These are phyloP conservation scores for Melikaiella ostensackeni DNA, from an alignment of 2,888 invertebrate species.

Conservation along the genomic window DNA sequence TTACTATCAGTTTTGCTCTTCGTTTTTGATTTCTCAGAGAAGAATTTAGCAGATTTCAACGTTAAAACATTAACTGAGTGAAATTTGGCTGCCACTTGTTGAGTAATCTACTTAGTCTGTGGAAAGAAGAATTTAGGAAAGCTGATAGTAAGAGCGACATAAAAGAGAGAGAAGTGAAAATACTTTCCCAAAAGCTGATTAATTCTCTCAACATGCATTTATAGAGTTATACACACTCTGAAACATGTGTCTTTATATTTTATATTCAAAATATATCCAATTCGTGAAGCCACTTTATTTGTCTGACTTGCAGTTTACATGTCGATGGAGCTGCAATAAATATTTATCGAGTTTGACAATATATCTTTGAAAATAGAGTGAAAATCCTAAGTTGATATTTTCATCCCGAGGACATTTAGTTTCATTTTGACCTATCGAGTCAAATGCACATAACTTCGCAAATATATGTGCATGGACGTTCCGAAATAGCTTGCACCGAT, in stretches of 20 bases:
- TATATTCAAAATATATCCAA: background rate
- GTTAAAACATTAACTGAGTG: slow-evolving; percentile 66
- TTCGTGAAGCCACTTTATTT: background rate
- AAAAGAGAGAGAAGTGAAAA: background rate
- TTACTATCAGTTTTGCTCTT: slow-evolving; percentile 4
- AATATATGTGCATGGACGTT: slow-evolving; percentile 47
- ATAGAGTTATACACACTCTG: too few species aligned
- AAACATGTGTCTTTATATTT: too few species aligned
- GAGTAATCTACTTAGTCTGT: slow-evolving; percentile 75
- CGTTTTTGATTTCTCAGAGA: slow-evolving; percentile 52
- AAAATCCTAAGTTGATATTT: background rate
- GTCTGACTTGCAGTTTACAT: background rate
- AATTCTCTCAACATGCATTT: too few species aligned
- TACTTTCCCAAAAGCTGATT: too few species aligned
- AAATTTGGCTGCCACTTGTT: slow-evolving; percentile 75
- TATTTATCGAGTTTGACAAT: background rate
- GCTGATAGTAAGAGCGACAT: background rate
- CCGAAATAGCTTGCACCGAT: slow-evolving; percentile 59
- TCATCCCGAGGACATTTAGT: background rate
- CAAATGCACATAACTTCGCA: background rate
- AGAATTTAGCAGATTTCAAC: slow-evolving; percentile 55
- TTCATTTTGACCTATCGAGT: slow-evolving; percentile 2
- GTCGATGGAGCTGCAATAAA: background rate
- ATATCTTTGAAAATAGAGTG: background rate
- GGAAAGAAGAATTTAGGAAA: slow-evolving; percentile 57